A percentile compares a stretch with the other conserved stretches of the same genome.
These are phyloP conservation scores for Calameuta filiformis DNA, from an alignment of 2,888 invertebrate genomes.

Conservation along the genomic window DNA sequence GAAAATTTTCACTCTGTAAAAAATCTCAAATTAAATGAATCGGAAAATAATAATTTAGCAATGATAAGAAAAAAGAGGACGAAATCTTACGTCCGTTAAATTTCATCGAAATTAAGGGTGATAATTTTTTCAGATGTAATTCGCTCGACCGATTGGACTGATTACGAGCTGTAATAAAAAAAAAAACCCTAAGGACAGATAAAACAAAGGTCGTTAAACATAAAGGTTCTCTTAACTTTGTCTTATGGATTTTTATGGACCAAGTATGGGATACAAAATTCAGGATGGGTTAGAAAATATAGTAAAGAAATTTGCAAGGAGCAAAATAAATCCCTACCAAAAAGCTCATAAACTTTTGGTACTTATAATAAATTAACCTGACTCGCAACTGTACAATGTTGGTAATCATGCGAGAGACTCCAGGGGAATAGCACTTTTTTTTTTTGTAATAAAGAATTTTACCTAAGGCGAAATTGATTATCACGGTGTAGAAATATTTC, in stretches of 20 bases:
- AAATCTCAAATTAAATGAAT: no score
- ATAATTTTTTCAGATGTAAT: no score
- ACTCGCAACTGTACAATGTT: not conserved
- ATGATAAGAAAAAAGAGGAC: no score
- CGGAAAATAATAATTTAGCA: no score
- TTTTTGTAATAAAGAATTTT: not conserved
- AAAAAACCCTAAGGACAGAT: not conserved
- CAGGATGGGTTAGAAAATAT: not conserved
- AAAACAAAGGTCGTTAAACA: not conserved
- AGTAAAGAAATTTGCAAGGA: not conserved
- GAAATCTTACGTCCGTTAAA: no score
- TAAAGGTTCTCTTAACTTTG: not conserved
- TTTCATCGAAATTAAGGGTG: no score
- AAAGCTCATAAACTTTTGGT: not conserved
- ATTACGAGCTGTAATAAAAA: no score
- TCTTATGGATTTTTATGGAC: not conserved
- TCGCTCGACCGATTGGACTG: no score
- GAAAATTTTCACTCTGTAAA: no score
- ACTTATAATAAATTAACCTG: not conserved
- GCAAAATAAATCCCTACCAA: not conserved
- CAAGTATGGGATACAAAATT: not conserved
- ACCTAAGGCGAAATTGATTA: not conserved
- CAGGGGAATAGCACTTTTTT: not conserved
- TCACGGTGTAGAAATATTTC: not conserved
- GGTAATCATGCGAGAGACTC: not conserved